phyloP scores from a whole-genome alignment of 2,113 vertebrate species.

The Thomomys bottae region DNA sequence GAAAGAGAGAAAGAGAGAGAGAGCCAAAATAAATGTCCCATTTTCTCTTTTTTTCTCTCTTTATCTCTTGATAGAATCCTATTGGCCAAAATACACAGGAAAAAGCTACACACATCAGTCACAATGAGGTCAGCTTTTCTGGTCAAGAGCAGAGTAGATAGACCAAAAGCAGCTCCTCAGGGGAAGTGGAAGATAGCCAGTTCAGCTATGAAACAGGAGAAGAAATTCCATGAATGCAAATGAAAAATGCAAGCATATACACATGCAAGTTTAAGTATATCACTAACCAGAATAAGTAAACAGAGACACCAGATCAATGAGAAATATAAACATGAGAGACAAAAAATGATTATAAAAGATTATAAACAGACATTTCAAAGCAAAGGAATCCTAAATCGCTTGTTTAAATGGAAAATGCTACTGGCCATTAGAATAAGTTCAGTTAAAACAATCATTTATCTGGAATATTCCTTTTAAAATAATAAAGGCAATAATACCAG shows the following conservation, averaged over 20 bases:
- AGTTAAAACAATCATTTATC: not conserved
- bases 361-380: not conserved
- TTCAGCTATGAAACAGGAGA: not conserved
- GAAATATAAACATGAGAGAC: not conserved
- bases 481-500: not conserved
- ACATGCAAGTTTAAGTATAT: not conserved
- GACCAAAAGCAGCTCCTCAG: not conserved
- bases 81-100: not conserved
- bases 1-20: not conserved
- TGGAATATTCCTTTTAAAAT: not conserved
- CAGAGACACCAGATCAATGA: not conserved
- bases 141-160: not conserved
- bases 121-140: not conserved
- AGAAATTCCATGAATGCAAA: not conserved
- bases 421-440: not conserved
- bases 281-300: not conserved
- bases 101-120: not conserved
- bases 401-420: not conserved
- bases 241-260: not conserved
- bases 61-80: not conserved
- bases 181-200: not conserved
- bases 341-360: not conserved
- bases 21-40: not conserved
- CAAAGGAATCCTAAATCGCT: not conserved
- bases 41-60: not conserved